Evolutionary conservation across 2,888 invertebrate species (phyloP), one percentile per base, ranked within the genome.

Genomic region (Dione juno): DNA sequence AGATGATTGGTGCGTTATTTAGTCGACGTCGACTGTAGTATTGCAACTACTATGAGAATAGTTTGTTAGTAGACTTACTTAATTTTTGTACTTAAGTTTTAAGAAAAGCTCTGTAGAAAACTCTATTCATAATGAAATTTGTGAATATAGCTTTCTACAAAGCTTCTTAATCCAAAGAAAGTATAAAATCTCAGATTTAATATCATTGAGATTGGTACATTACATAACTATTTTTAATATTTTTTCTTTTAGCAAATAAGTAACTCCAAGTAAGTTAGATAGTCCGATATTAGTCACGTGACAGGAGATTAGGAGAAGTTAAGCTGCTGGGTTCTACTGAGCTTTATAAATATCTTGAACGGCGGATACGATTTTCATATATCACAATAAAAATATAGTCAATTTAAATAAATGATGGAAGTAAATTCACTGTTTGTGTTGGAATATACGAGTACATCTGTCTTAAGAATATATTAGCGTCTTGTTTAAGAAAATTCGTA

Each of bases 321-420:
- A 37, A 64, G 37, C 50, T 50, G 45, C 50, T 11, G 16, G 19
- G 50, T 35, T 19, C 16, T 50, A 16, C 48, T 21, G 37, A 64
- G 19, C 37, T 50, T 19, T 19, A 35, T 53, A 43, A 43, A 67
- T 52, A 43, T 45, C 43, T 19, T 5, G 9, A 21, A 14, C 69
- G 43, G 69, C 69, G 69, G 69, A 59, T 13, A 19, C 57, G 16
- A 53, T 63, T 64, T 58, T 58, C 50, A 69, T 72, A 66, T 19
- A 58, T 66, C 40, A 63, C 21, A 21, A 67, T 37, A 70, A 70
- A 72, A 70, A 72, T 72, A 72, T 67, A 70, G 45, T 57, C 61
- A 50, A 41, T 69, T 66, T 37, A 63, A 41, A 59, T 61, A n/a
- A 52, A 68, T 45, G 45, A 41, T 50, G 3, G 13, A 21, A 63